Base-by-base conservation (phyloP, 2,797 vertebrate genomes). In the Helostoma temminkii region DNA sequence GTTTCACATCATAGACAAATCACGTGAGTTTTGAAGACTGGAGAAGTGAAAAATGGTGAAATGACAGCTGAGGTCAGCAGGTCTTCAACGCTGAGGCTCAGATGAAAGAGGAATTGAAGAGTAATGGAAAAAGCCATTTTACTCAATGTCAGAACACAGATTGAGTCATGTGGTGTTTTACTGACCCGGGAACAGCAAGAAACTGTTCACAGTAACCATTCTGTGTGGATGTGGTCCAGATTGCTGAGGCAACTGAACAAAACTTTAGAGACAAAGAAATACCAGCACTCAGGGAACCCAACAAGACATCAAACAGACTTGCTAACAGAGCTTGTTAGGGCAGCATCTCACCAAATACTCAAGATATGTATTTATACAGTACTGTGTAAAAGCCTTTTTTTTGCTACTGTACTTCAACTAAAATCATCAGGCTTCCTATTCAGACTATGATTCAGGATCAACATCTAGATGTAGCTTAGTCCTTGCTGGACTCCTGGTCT, bases 31-130 rank as follows among this genome's bases (percentile, higher is more conserved):
- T 36, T 24, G 2, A 9, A 76, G 16, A 81, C 71, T 50, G 26
- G 78, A 89, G 90, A 92, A 91, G 76, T 87, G 86, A 91, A 91
- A 90, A 52, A 48, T 24, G 54, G 65, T 83, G 62, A 84, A 71
- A 15, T 5, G 1, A 3, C 2, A 9, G 57, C 65, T 72, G 39
- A 39, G 15, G 80, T 87, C 85, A 86, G 86, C 77, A 78, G n/a
- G 14, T 71, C 50, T 50, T 7, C 8, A 12, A 53, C 26, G 47
- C 34, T 53, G 47, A 34, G 24, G 14, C 42, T 15, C 26, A 52
- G 4, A 49, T 5, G 6, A 74, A 87, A 85, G 74, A 76, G 90
- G 88, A 92, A 91, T 54, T 19, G 42, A 65, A 19, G 41, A 62
- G 32, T 42, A n/a, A 53, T 18, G 61, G 49, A 37, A 62, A 82